Percentiles rank a stretch among this genome's conserved stretches.
phyloP scores from a whole-genome alignment of 2,888 invertebrate species.

The Colletes collaris region DNA sequence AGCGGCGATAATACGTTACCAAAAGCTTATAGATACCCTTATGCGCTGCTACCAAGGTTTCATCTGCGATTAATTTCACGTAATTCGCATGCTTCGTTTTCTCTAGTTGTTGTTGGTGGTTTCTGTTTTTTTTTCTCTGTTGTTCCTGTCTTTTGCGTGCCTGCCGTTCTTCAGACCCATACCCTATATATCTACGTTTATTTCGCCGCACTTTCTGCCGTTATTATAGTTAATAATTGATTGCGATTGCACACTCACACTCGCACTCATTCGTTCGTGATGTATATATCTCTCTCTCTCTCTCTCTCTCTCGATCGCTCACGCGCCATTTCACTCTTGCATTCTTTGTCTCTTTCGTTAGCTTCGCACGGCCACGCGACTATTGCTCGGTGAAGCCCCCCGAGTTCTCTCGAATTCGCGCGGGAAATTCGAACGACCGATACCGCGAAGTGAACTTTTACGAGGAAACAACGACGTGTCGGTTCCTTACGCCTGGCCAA shows the following conservation, averaged over 20 bases:
- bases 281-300: slow-evolving; percentile 3
- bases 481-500: slow-evolving; percentile 36
- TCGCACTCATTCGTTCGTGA: slow-evolving; percentile 19
- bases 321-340: slow-evolving; percentile 30
- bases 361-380: too few species aligned
- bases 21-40: slow-evolving; percentile 79
- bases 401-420: slow-evolving; percentile 31
- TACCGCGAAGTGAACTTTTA: slow-evolving; percentile 36
- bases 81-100: slow-evolving; percentile 46
- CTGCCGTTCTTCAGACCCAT: slow-evolving; percentile 46
- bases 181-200: slow-evolving; percentile 55
- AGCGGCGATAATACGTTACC: slow-evolving; percentile 78
- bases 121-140: too few species aligned
- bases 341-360: not conserved
- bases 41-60: slow-evolving; percentile 76
- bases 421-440: slow-evolving; percentile 42
- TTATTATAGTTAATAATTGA: slow-evolving; percentile 79
- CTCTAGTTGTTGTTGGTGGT: slow-evolving; percentile 3
- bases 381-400: slow-evolving; percentile 13
- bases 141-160: slow-evolving; percentile 34
- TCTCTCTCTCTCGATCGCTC: slow-evolving; percentile 24
- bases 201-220: slow-evolving; percentile 56
- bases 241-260: slow-evolving; percentile 70
- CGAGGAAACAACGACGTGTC: slow-evolving; percentile 45
- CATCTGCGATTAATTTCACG: slow-evolving; percentile 59